phyloP scores from a whole-genome alignment of 2,113 vertebrate species.

The Serinus canaria region DNA sequence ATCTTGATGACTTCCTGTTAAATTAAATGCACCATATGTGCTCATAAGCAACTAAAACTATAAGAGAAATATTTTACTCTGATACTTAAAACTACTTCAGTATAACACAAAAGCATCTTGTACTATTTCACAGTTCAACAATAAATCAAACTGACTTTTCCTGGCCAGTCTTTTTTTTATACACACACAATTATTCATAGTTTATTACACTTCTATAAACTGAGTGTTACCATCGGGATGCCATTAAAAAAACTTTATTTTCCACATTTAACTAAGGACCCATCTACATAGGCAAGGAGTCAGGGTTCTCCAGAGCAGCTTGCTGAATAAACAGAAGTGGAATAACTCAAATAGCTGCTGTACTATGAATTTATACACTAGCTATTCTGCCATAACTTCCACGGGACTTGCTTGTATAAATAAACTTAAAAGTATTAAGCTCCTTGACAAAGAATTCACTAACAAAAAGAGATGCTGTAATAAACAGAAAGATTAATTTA shows the following conservation, averaged over 20 bases:
- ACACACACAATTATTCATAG: background rate
- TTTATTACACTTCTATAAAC: constrained; percentile 18
- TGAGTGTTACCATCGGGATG: background rate
- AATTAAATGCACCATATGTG: background rate
- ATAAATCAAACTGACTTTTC: constrained; percentile 3
- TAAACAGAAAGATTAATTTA: background rate
- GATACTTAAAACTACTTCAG: background rate
- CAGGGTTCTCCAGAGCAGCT: background rate
- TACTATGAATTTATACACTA: background rate
- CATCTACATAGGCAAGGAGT: background rate
- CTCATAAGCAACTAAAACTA: background rate
- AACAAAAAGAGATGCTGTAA: background rate
- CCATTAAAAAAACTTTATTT: background rate
- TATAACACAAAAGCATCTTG: constrained; percentile 18
- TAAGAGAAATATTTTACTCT: background rate
- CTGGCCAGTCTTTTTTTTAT: background rate
- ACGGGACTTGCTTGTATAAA: background rate
- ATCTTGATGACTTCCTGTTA: background rate
- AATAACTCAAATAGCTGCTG: constrained; percentile 1
- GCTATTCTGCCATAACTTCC: background rate
- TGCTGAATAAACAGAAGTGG: background rate
- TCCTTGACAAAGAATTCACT: background rate
- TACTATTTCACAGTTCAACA: background rate
- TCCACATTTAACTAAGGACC: background rate
- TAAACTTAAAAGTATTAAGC: background rate